Evolutionary conservation across 2,113 vertebrate genomes (phyloP), one percentile per base, ranked within the genome.

Genomic region (Alethe castanea): DNA sequence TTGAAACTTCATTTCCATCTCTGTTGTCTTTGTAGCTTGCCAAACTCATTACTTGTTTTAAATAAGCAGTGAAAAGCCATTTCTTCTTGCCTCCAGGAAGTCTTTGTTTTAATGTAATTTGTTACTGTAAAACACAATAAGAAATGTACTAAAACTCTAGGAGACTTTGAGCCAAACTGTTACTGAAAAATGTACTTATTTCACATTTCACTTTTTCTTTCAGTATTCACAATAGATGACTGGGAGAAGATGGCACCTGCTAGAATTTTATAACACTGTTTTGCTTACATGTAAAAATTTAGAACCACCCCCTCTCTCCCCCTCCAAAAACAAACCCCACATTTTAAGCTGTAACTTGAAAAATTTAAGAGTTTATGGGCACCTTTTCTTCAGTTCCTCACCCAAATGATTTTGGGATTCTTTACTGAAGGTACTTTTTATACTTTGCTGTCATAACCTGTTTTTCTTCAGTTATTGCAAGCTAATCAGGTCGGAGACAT

Each of bases 91-190:
- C 76, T 92, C 28, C 36, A 81, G 90, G 82, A 95, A 74, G 74
- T 84, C 56, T 84, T 86, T 86, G 65, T 88, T 94, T 92, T 86
- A 91, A 67, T 64, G 44, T 78, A 74, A 67, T 94, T 94, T 88
- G 52, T 90, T 88, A 54, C 71, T 90, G 44, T 82, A 85, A 90
- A 65, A 29, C 73, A 69, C 2, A 28, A 5, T 56, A 69, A 90
- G 81, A 85, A 94, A 72, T 45, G 12, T 40, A 29, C 77, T 90
- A 29, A 71, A 82, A 54, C 62, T 88, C 53, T 57, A 76, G 70
- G 61, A 91, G 57, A 61, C 44, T 82, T 85, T 76, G 78, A 79
- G 26, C 25, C 31, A 40, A 56, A 78, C 22, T 40, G 8, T 64
- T 93, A 20, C 36, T 69, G 90, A 71, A 85, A 91, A 90, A 88